phyloP scores from a whole-genome alignment of 1,140 invertebrate genomes.

The Orius insidiosus region DNA sequence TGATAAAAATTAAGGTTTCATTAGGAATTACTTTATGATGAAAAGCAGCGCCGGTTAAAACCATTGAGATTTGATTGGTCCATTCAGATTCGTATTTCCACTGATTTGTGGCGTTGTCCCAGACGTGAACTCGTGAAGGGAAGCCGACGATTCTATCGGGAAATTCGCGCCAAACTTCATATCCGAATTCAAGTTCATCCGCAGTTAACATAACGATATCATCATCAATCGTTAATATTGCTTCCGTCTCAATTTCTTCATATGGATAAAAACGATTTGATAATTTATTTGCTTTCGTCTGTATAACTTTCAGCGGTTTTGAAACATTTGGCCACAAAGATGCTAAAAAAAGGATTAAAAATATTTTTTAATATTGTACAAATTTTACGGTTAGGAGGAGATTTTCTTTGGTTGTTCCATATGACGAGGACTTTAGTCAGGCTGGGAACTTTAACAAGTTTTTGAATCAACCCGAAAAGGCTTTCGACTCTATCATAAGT shows the following conservation, averaged over 20 bases:
- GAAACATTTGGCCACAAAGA: slow-evolving; percentile 72
- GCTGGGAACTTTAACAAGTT: slow-evolving; percentile 64
- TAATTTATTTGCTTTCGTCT: slow-evolving; percentile 78
- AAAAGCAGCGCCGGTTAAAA: slow-evolving; percentile 82
- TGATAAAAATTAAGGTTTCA: background rate
- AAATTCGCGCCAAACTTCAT: slow-evolving; percentile 81
- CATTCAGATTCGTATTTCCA: slow-evolving; percentile 91
- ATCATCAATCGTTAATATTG: slow-evolving; percentile 79
- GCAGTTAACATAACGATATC: slow-evolving; percentile 87
- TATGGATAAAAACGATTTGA: slow-evolving; percentile 90
- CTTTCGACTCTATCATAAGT: slow-evolving; percentile 82
- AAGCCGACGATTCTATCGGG: slow-evolving; percentile 83
- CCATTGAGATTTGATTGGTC: slow-evolving; percentile 87
- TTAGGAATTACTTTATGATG: slow-evolving; percentile 55
- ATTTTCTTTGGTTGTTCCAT: slow-evolving; percentile 85
- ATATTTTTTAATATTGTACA: background rate
- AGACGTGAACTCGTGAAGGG: slow-evolving; percentile 74
- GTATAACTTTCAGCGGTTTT: slow-evolving; percentile 79
- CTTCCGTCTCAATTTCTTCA: slow-evolving; percentile 84
- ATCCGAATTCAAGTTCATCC: slow-evolving; percentile 85
- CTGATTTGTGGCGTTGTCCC: slow-evolving; percentile 62
- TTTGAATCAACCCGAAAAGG: slow-evolving; percentile 67
- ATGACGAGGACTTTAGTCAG: slow-evolving; percentile 73
- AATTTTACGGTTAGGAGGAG: slow-evolving; percentile 54
- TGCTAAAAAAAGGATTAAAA: slow-evolving; percentile 30